Base-by-base conservation (phyloP, 2,888 invertebrate species). In the Tenthredo amoena region DNA sequence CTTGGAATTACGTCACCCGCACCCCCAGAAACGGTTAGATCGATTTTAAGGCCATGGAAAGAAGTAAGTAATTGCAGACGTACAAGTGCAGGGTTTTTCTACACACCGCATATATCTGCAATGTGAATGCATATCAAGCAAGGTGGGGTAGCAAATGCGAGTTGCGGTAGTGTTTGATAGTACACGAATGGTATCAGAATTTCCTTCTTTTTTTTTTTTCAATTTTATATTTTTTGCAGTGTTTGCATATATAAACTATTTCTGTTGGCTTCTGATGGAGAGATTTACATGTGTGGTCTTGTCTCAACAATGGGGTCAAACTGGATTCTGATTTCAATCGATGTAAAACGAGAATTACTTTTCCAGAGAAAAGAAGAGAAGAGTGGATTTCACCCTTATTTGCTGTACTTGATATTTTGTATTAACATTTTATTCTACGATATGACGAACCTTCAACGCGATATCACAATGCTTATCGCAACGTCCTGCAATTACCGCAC, bases 1-100 rank as follows among this genome's bases (percentile, higher is more conserved):
- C 26, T 62, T n/a, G 34, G 18, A 71, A 71, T 71, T 37, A 71
- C 71, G 34, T 71, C 71, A 43, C 43, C 15, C 43, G n/a, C 72
- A 5, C 37, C 6, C 72, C 21, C 72, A 43, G 72, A 26, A 74
- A 43, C 26, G 21, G 43, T 74, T 74, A n/a, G 21, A 74, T 74
- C 72, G 68, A 68, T 68, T 68, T 2, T 34, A 34, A 21, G 34
- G 34, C 18, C 34, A 68, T 68, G 18, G 26, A 18, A 34, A 74
- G 43, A 74, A 74, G n/a, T 74, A n/a, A 15, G 47, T 47, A 47
- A 47, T 12, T 74, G 18, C 34, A 34, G 37, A 43, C 12, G 31
- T 34, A 26, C 68, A 68, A 68, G 68, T 18, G 68, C 34, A 68
- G 18, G 34, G 31, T 18, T 68, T 68, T 1, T 34, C 68, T 1